A percentile compares a stretch with the other conserved stretches of the same genome.
phyloP scores from a whole-genome alignment of 2,888 invertebrate species.

The Scaeva pyrastri region DNA sequence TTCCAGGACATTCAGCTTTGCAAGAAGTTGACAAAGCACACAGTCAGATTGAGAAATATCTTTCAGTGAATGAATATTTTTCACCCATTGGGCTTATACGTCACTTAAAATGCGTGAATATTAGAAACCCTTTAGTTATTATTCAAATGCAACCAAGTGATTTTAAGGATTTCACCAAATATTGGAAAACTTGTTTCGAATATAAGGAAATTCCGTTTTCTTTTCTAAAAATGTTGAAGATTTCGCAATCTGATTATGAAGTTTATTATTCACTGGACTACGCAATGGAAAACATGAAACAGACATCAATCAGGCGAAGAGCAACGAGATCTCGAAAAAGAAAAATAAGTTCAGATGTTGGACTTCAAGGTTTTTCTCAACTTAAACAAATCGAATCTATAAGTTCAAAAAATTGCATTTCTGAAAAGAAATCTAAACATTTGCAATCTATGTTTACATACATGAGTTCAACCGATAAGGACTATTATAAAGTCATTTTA shows the following conservation, averaged over 20 bases:
- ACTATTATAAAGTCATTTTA: too few species aligned
- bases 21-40: slow-evolving; percentile 40
- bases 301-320: too few species aligned
- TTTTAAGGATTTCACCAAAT: slow-evolving; percentile 33
- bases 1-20: slow-evolving; percentile 1
- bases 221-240: slow-evolving; percentile 27
- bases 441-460: too few species aligned
- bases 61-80: slow-evolving; percentile 46
- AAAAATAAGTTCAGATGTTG: too few species aligned
- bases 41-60: slow-evolving; percentile 84
- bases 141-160: slow-evolving; percentile 28
- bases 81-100: slow-evolving; percentile 37
- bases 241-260: slow-evolving; percentile 8
- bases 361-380: too few species aligned
- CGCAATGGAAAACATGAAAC: too few species aligned
- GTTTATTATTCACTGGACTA: not conserved
- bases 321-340: too few species aligned
- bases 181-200: slow-evolving; percentile 42
- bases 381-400: too few species aligned
- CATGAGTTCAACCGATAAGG: too few species aligned
- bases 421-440: too few species aligned
- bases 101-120: slow-evolving; percentile 40
- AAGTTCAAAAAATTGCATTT: too few species aligned
- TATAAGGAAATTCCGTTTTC: slow-evolving; percentile 31
- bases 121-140: slow-evolving; percentile 17